These are phyloP conservation scores for Enteromius unitaeniatus DNA, from an alignment of 2,797 vertebrate species.

Conservation along the genomic window DNA sequence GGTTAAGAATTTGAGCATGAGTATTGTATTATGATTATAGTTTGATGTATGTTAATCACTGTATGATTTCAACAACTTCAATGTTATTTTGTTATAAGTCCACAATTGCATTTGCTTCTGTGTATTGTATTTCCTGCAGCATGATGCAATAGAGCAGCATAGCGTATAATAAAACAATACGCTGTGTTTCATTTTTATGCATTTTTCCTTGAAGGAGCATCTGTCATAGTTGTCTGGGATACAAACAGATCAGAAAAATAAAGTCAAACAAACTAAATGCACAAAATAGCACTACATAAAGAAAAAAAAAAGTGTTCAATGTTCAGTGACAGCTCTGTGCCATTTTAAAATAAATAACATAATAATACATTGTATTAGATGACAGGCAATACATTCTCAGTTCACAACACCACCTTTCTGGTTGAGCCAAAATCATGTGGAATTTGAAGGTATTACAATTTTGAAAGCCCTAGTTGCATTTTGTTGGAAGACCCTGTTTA, in stretches of 20 bases:
- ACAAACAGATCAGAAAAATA: conserved; percentile 12
- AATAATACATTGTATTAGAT: neutral
- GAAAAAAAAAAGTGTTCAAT: neutral
- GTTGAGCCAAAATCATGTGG: neutral
- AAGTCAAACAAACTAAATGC: conserved; percentile 14
- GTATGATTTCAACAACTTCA: conserved; percentile 3
- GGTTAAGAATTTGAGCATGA: neutral
- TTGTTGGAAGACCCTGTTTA: conserved; percentile 9
- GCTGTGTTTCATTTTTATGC: conserved; percentile 24
- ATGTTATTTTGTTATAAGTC: conserved; percentile 12
- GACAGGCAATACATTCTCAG: neutral
- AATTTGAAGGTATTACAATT: neutral
- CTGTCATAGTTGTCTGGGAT: conserved; percentile 36
- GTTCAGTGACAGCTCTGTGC: conserved; percentile 12
- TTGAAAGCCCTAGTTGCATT: neutral
- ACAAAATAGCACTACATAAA: conserved; percentile 18
- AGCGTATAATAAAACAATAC: conserved; percentile 1
- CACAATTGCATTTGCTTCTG: conserved; percentile 21
- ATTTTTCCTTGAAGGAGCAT: conserved; percentile 35
- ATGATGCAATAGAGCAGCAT: conserved; percentile 31
- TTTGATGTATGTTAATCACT: conserved; percentile 32
- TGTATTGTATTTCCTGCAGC: conserved; percentile 34
- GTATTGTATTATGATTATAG: conserved; percentile 10
- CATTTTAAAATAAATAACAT: conserved; percentile 36
- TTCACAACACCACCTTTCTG: neutral